Evolutionary conservation across 2,888 invertebrate genomes (phyloP), one percentile per base, ranked within the genome.

Genomic region (Agrypnus murinus): DNA sequence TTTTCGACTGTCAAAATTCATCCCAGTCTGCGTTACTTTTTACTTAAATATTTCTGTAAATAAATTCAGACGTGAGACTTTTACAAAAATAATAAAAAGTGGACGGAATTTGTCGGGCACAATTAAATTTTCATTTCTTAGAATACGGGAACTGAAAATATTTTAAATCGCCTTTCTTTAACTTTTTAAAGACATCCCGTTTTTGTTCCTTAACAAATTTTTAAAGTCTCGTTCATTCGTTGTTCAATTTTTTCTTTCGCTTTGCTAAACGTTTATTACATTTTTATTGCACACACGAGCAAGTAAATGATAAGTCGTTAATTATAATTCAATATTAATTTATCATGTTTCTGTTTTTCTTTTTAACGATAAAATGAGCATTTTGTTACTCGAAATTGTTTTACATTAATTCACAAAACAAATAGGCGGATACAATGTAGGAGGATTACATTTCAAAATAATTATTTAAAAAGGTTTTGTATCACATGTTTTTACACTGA

Each of bases 121-220:
- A 78, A 78, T 78, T 78, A 78, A 78, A 78, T 78, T 78, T 78
- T 77, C 70, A 75, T 78, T 78, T 78, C 78, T 74, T 63, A 75
- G 78, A 78, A 78, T 75, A 75, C 74, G 65, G 70, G 75, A 74
- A 75, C 74, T 74, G 73, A 67, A 74, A 74, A 76, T 76, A 76
- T 74, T 74, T 75, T 69, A 74, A 74, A 75, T 75, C 69, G 72
- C 68, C 68, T 59, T 65, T 55, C 63, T 53, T 50, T 43, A 7
- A 14, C 65, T 60, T 58, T 64, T 58, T 34, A 38, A 58, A 45
- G 46, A 14, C 46, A 10, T 48, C 3, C 32, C 17, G 40, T 71
- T 72, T 70, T 64, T 64, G 59, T 12, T 50, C 6, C 57, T 10
- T 36, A 43, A 45, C 46, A 65, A 48, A 50, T 60, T 38, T 46